Conservation (phyloP, 2,888 invertebrate genomes). For the Cinara cedri region DNA sequence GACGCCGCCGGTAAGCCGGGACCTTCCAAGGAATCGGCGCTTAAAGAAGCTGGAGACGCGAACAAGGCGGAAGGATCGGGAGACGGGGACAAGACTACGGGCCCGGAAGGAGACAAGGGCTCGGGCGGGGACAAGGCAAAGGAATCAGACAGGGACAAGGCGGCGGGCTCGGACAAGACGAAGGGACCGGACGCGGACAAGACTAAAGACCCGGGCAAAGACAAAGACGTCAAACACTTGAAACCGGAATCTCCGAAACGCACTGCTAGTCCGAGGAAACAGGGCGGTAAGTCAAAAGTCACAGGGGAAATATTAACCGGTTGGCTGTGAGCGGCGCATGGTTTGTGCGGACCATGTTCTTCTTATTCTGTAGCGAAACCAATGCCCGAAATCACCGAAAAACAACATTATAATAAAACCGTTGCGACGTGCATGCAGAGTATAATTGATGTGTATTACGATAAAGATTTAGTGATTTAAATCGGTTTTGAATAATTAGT, state of each 20-base stretch:
- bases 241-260: constrained; percentile 65
- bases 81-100: constrained; percentile 37
- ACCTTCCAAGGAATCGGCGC: constrained; percentile 61
- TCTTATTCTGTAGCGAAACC: neutral
- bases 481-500: too few relatives aligned
- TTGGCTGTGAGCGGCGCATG: constrained; percentile 69
- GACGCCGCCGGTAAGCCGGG: neutral
- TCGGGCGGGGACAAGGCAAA: constrained; percentile 14
- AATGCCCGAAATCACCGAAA: neutral
- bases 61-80: constrained; percentile 18
- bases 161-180: too few relatives aligned
- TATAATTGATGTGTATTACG: too few relatives aligned
- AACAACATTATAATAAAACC: too few relatives aligned
- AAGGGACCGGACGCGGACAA: neutral
- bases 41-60: constrained; percentile 60
- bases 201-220: neutral
- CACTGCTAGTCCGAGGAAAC: constrained; percentile 62
- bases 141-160: too few relatives aligned
- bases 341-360: neutral
- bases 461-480: too few relatives aligned
- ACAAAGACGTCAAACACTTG: constrained; percentile 54
- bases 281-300: constrained; percentile 72
- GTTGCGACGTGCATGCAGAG: too few relatives aligned
- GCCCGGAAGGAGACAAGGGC: constrained; percentile 42
- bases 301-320: constrained; percentile 77